Evolutionary conservation across 64 coral and sea anemone species (phyloP).

Genomic region (Stylophora pistillata): DNA sequence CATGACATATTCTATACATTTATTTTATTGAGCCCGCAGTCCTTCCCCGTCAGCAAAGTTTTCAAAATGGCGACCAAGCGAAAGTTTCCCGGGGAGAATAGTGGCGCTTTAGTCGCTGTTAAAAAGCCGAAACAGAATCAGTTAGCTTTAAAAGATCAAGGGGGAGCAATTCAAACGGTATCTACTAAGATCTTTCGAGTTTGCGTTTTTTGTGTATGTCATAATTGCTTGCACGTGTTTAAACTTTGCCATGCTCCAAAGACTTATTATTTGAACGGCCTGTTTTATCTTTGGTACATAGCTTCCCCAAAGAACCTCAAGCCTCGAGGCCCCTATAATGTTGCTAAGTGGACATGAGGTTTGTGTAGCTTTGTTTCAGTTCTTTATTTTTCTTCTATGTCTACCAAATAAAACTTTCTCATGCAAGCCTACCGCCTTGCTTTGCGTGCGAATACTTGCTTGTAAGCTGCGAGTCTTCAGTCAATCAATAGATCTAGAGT

Average conservation of each 20-base stretch:
- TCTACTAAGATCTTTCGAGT: not conserved
- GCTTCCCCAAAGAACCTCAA: slow-evolving; percentile 88
- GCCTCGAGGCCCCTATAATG: slow-evolving; percentile 84
- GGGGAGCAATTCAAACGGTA: slow-evolving; percentile 85
- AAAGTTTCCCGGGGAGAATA: slow-evolving; percentile 58
- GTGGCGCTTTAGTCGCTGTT: slow-evolving; percentile 71
- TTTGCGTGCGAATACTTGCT: too few species aligned
- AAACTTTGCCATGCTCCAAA: not conserved
- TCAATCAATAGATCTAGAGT: too few species aligned
- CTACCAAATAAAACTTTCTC: too few species aligned
- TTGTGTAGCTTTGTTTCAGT: not conserved
- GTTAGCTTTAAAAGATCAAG: slow-evolving; percentile 57
- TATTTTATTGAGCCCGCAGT: slow-evolving; percentile 16
- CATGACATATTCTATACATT: too few species aligned
- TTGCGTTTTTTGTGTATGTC: not conserved
- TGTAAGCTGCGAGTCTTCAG: too few species aligned
- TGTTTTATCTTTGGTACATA: not conserved
- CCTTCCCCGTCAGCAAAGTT: not conserved
- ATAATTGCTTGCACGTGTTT: slow-evolving; percentile 16
- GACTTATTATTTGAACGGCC: not conserved
- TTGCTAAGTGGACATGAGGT: slow-evolving; percentile 90
- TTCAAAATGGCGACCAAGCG: slow-evolving; percentile 84
- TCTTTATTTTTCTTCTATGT: not conserved
- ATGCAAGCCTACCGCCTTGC: too few species aligned
- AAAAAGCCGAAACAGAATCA: slow-evolving; percentile 89